Evolutionary conservation across 2,888 invertebrate genomes (phyloP).

Genomic region (Yponomeuta evonymella): DNA sequence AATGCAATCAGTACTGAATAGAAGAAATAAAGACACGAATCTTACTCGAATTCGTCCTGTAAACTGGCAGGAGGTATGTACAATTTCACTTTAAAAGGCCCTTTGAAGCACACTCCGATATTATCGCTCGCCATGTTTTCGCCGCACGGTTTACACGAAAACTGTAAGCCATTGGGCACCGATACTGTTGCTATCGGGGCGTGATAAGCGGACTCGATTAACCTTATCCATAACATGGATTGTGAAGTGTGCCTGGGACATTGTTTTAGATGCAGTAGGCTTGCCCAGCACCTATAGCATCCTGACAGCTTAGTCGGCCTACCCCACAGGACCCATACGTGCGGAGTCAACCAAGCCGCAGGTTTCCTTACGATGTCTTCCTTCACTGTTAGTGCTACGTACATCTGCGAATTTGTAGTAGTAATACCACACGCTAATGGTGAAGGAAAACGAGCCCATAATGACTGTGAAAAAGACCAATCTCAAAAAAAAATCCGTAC

Average conservation of each 20-base stretch:
- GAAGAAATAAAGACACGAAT: conserved; percentile 26
- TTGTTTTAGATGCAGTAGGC: too few relatives aligned
- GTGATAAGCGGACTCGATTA: conserved; percentile 12
- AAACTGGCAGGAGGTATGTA: conserved; percentile 39
- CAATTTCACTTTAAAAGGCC: conserved; percentile 46
- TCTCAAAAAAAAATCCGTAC: too few relatives aligned
- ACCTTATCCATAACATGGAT: conserved; percentile 8
- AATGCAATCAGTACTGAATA: background rate
- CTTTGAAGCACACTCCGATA: conserved; percentile 44
- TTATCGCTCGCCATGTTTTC: conserved; percentile 31
- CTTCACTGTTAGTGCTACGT: too few relatives aligned
- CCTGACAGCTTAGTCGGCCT: too few relatives aligned
- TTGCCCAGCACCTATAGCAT: too few relatives aligned
- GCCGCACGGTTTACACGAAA: background rate
- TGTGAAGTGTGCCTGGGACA: background rate
- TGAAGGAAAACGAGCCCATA: background rate
- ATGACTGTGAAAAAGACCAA: background rate
- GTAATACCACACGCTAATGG: too few relatives aligned
- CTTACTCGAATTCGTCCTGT: conserved; percentile 45
- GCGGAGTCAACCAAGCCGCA: too few relatives aligned
- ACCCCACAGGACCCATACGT: too few relatives aligned
- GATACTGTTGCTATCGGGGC: conserved; percentile 4
- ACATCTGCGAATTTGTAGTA: too few relatives aligned
- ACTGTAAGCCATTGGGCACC: background rate
- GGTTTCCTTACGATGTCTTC: too few relatives aligned